A percentile compares a stretch with the other conserved stretches of the same genome.
Evolutionary conservation across 1,140 invertebrate species (phyloP).

Genomic region (Antheraea pernyi): DNA sequence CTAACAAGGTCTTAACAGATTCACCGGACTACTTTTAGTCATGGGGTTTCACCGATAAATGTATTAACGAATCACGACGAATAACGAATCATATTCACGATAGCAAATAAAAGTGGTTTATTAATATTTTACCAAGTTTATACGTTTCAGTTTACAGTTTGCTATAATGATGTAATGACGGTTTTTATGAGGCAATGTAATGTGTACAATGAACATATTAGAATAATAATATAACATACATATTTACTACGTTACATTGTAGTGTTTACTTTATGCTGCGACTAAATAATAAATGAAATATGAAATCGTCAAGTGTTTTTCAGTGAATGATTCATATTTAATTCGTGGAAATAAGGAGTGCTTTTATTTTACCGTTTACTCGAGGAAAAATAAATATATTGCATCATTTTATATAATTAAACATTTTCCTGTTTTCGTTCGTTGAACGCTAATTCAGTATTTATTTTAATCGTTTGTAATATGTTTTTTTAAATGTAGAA

Average conservation of each 20-base stretch:
- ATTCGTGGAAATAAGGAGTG: not conserved
- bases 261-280: not conserved
- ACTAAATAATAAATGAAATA: not conserved
- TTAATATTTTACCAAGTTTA: not conserved
- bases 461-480: not conserved
- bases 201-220: not conserved
- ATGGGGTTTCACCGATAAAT: no score
- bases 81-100: not conserved
- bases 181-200: not conserved
- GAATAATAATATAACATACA: not conserved
- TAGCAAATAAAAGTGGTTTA: not conserved
- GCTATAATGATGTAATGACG: not conserved
- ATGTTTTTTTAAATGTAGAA: no score
- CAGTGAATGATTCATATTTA: not conserved
- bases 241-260: not conserved
- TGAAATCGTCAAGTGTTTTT: not conserved
- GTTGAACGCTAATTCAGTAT: not conserved
- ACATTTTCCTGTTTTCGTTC: not conserved
- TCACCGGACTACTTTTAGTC: no score
- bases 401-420: not conserved
- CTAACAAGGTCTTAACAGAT: no score
- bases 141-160: not conserved
- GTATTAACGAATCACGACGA: no score
- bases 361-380: not conserved
- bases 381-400: not conserved